Evolutionary conservation across 2,888 invertebrate species (phyloP).

Genomic region (Cephus spinipes): DNA sequence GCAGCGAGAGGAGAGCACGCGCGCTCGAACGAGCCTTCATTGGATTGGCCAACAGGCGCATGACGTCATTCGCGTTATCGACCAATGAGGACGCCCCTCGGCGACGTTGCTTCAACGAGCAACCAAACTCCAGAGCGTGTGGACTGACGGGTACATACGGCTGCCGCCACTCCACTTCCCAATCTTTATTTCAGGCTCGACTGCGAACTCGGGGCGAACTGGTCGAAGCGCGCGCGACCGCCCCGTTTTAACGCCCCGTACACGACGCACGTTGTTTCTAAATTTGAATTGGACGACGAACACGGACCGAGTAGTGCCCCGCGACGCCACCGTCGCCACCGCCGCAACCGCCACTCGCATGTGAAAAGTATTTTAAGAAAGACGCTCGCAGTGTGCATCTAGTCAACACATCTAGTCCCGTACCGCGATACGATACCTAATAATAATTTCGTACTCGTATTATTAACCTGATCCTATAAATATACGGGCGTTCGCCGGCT

Average conservation of each 20-base stretch:
- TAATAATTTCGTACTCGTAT: constrained; percentile 25
- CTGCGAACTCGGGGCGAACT: constrained; percentile 46
- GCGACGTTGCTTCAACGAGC: constrained; percentile 37
- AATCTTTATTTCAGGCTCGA: constrained; percentile 55
- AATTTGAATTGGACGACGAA: constrained; percentile 45
- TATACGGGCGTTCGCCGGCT: constrained; percentile 11
- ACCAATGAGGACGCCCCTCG: constrained; percentile 50
- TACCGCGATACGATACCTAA: constrained; percentile 23
- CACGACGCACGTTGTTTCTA: constrained; percentile 40
- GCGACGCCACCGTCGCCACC: not conserved
- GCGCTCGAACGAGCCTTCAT: not conserved
- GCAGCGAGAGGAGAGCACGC: constrained; percentile 1
- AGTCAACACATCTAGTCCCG: constrained; percentile 55
- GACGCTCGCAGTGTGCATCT: constrained; percentile 45
- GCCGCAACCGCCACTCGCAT: constrained; percentile 14
- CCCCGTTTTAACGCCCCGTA: constrained; percentile 39
- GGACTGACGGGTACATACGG: constrained; percentile 44
- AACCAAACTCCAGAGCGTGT: constrained; percentile 38
- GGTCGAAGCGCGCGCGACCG: constrained; percentile 47
- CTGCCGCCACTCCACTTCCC: constrained; percentile 31
- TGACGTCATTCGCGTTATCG: constrained; percentile 56
- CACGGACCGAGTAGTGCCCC: constrained; percentile 6
- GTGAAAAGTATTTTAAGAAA: constrained; percentile 50
- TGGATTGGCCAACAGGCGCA: constrained; percentile 41
- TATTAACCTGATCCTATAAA: constrained; percentile 29